phyloP scores from a whole-genome alignment of 2,888 invertebrate species.

The Aleiodes leptofemur region DNA sequence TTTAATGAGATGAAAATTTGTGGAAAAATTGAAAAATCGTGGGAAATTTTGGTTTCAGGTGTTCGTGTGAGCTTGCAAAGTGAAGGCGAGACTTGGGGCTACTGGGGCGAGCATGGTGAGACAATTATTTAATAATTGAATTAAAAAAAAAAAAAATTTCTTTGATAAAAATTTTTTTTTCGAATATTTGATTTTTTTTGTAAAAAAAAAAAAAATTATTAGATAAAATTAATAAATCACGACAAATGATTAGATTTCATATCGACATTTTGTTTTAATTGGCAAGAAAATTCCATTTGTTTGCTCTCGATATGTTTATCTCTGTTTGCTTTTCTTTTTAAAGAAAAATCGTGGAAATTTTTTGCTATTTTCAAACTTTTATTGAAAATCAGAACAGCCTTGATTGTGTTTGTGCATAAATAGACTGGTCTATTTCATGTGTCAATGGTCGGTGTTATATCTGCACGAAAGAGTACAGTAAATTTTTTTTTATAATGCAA shows the following conservation, averaged over 20 bases:
- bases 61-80: constrained; percentile 48
- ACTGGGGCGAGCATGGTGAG: constrained; percentile 63
- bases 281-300: background rate
- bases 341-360: background rate
- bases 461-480: constrained; percentile 19
- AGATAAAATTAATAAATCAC: too few relatives aligned
- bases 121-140: background rate
- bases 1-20: background rate
- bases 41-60: constrained; percentile 53
- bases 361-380: background rate
- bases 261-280: background rate
- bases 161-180: background rate
- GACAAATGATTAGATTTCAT: background rate
- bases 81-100: constrained; percentile 59
- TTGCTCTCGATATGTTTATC: background rate
- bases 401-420: constrained; percentile 6
- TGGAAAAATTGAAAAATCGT: background rate
- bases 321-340: background rate
- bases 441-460: constrained; percentile 52
- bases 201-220: too few relatives aligned
- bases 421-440: constrained; percentile 46
- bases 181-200: background rate
- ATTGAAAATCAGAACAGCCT: constrained; percentile 3
- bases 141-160: background rate
- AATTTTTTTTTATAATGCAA: constrained; percentile 25